phyloP scores from a whole-genome alignment of 1,140 invertebrate genomes.

The Drosophila varians region DNA sequence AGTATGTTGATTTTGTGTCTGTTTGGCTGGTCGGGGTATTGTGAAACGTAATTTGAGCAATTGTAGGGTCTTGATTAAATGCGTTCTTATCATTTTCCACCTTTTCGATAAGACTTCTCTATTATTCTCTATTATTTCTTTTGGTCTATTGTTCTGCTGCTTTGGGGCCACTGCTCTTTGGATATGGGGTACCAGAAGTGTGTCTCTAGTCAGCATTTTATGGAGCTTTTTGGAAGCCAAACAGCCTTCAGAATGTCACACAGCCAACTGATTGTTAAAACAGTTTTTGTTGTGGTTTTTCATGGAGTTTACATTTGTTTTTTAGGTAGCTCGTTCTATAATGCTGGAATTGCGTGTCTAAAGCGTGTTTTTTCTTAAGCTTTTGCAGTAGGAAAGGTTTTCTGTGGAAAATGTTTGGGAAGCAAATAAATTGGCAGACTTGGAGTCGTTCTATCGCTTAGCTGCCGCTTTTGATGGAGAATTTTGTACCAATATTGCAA shows the following conservation, averaged over 20 bases:
- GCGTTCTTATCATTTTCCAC: constrained; percentile 50
- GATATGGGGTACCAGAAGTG: constrained; percentile 12
- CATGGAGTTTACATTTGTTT: constrained; percentile 21
- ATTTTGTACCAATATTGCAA: constrained; percentile 21
- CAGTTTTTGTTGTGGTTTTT: constrained; percentile 5
- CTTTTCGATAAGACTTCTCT: constrained; percentile 45
- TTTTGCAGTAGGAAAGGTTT: constrained; percentile 20
- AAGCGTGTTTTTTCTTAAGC: constrained; percentile 21
- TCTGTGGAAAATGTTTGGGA: constrained; percentile 23
- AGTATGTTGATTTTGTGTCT: constrained; percentile 26
- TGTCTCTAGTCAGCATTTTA: constrained; percentile 61
- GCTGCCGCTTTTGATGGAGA: constrained; percentile 53
- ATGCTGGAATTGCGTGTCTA: constrained; percentile 26
- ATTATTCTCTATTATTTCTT: background rate
- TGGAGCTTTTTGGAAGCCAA: constrained; percentile 48
- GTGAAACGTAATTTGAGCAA: constrained; percentile 52
- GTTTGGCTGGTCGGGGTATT: background rate
- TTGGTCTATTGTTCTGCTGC: constrained; percentile 15
- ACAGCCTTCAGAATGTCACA: constrained; percentile 79
- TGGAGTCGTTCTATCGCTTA: constrained; percentile 55
- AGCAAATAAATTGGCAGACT: constrained; percentile 46
- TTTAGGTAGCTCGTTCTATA: background rate
- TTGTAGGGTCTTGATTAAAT: constrained; percentile 71
- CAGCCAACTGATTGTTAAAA: constrained; percentile 26
- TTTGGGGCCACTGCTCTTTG: constrained; percentile 17